These are phyloP conservation scores for Lathamus discolor DNA, from an alignment of 2,113 vertebrate genomes.

Conservation along the genomic window DNA sequence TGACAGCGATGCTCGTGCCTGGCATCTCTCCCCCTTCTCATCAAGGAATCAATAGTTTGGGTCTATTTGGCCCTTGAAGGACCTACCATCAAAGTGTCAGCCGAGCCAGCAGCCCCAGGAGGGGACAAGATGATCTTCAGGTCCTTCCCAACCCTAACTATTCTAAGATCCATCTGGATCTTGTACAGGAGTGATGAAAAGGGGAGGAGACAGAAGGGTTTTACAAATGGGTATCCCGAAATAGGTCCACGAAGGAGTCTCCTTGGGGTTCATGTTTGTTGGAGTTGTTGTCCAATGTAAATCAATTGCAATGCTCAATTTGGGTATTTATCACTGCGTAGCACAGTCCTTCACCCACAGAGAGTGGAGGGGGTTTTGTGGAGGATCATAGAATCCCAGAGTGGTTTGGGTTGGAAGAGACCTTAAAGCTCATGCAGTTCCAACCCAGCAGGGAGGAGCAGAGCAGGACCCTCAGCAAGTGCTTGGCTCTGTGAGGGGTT, in stretches of 20 bases:
- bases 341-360: background rate
- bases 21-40: background rate
- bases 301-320: too few species aligned
- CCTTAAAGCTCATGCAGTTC: background rate
- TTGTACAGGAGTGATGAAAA: background rate
- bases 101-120: fast-evolving
- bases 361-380: fast-evolving
- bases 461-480: background rate
- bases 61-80: background rate
- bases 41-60: background rate
- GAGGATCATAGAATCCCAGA: background rate
- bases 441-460: background rate
- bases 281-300: background rate
- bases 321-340: background rate
- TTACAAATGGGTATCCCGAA: background rate
- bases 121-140: background rate
- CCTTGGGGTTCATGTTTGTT: background rate
- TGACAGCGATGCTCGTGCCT: fast-evolving
- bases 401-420: background rate
- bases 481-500: background rate
- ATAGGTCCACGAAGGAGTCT: too few species aligned
- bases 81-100: background rate
- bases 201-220: background rate
- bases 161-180: background rate
- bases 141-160: too few species aligned